phyloP scores from a whole-genome alignment of 2,797 vertebrate genomes.

The Acanthis flammea region DNA sequence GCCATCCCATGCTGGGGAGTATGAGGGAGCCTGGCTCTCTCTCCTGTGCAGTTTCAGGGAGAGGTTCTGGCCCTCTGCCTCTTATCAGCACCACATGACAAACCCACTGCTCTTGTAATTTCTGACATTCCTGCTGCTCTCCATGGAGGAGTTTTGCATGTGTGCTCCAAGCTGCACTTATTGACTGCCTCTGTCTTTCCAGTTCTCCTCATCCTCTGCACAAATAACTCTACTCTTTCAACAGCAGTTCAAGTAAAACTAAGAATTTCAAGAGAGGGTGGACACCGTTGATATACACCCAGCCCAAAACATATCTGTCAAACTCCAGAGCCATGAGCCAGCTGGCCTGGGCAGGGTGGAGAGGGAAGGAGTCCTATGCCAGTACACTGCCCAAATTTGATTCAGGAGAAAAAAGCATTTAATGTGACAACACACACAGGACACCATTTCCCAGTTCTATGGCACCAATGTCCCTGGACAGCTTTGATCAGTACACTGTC shows the following conservation, averaged over 20 bases:
- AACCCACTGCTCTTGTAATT: neutral
- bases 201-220: neutral
- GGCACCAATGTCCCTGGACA: neutral
- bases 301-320: neutral
- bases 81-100: neutral
- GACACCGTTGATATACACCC: neutral
- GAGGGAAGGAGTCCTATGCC: neutral
- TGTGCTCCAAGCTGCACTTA: neutral
- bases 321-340: neutral
- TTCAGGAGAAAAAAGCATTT: neutral
- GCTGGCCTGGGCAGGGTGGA: neutral
- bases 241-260: neutral
- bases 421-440: neutral
- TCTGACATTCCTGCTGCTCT: neutral
- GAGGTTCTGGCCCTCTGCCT: neutral
- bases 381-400: neutral
- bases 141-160: neutral
- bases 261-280: constrained; percentile 43
- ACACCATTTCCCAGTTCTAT: neutral
- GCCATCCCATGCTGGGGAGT: neutral
- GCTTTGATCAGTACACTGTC: neutral
- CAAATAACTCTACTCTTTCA: constrained; percentile 5
- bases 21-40: neutral
- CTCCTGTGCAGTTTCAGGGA: neutral
- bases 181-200: neutral